Evolutionary conservation across 2,888 invertebrate species (phyloP).

Genomic region (Liopterus haemorrhoidalis): DNA sequence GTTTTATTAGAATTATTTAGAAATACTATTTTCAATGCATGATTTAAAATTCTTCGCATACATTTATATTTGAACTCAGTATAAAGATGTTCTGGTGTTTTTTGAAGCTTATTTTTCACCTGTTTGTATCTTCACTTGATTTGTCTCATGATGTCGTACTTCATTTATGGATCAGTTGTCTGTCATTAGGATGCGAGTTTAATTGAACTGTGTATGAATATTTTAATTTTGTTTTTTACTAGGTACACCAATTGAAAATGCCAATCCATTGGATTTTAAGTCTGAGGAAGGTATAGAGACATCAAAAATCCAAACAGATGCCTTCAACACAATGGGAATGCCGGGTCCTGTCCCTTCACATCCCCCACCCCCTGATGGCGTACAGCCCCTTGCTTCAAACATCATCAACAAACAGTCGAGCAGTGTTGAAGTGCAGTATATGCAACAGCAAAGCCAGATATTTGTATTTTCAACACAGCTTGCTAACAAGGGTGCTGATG

Average conservation of each 20-base stretch:
- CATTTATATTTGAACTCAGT: too few species aligned
- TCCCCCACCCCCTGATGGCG: constrained; percentile 53
- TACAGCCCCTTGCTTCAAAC: constrained; percentile 70
- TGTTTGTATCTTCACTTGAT: too few species aligned
- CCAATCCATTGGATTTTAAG: constrained; percentile 39
- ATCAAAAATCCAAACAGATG: constrained; percentile 42
- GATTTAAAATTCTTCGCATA: too few species aligned
- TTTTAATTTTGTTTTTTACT: too few species aligned
- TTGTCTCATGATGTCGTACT: too few species aligned
- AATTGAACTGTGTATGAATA: too few species aligned
- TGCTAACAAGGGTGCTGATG: constrained; percentile 92
- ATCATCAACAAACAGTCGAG: constrained; percentile 73
- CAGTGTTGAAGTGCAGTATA: constrained; percentile 78
- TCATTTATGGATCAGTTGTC: too few species aligned
- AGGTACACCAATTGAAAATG: constrained; percentile 22
- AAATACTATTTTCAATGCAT: too few species aligned
- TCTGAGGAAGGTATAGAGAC: constrained; percentile 42
- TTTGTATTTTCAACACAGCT: constrained; percentile 93
- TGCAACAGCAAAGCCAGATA: constrained; percentile 96
- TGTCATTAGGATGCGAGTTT: too few species aligned
- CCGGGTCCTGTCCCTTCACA: constrained; percentile 37
- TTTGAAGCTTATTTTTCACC: too few species aligned
- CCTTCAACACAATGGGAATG: constrained; percentile 35
- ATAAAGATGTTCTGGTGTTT: too few species aligned
- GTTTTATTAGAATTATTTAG: too few species aligned